These are phyloP conservation scores for Oreohelix idahoensis DNA, from an alignment of 1,140 invertebrate species.

Conservation along the genomic window DNA sequence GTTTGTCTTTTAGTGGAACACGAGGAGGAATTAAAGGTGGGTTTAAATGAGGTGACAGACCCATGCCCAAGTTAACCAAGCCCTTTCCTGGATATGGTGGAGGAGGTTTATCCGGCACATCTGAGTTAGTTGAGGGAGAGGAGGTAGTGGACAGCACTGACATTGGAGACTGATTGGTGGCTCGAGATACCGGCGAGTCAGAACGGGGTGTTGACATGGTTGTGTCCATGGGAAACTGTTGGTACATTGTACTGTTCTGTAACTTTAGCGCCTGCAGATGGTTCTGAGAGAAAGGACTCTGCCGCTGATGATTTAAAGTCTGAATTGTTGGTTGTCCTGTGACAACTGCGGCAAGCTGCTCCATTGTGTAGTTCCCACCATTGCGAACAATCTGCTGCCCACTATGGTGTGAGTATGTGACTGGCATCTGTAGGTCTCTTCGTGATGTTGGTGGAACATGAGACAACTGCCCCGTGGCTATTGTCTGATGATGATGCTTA, in stretches of 20 bases:
- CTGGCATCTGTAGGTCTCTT: conserved; percentile 64
- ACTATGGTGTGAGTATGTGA: conserved; percentile 51
- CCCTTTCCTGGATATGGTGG: conserved; percentile 65
- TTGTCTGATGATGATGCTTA: neutral
- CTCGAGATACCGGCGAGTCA: conserved; percentile 66
- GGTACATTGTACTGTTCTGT: conserved; percentile 36
- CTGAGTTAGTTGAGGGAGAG: conserved; percentile 70
- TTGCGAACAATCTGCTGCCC: conserved; percentile 31
- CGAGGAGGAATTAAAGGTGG: conserved; percentile 61
- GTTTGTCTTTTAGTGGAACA: conserved; percentile 55
- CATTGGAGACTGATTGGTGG: conserved; percentile 69
- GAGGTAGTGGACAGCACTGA: conserved; percentile 67
- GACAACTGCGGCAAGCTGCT: conserved; percentile 27
- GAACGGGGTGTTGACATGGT: conserved; percentile 66
- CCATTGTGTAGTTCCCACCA: conserved; percentile 30
- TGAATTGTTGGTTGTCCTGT: conserved; percentile 46
- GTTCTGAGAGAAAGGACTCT: conserved; percentile 37
- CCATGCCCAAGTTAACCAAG: neutral
- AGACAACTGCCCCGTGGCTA: neutral
- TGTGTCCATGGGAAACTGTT: conserved; percentile 52
- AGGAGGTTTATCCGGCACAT: conserved; percentile 70
- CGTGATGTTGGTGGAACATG: conserved; percentile 22
- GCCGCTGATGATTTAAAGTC: conserved; percentile 21
- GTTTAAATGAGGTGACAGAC: conserved; percentile 4
- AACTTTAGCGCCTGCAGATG: conserved; percentile 27